These are phyloP conservation scores for Pseudorhombus dupliciocellatus DNA, from an alignment of 2,113 vertebrate genomes.

Conservation along the genomic window DNA sequence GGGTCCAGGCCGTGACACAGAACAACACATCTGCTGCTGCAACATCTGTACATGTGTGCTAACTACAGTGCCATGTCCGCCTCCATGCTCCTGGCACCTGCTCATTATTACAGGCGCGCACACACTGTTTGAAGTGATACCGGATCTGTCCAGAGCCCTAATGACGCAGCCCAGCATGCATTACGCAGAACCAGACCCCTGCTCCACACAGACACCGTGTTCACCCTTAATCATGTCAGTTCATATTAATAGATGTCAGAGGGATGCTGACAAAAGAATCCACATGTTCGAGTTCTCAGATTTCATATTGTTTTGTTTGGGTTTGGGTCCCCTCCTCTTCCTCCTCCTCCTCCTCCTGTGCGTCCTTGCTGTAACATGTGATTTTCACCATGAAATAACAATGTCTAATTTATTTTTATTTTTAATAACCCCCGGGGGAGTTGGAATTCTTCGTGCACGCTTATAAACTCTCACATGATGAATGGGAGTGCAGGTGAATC, in stretches of 20 bases:
- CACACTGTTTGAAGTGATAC: conserved; percentile 70
- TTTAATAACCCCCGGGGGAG: background rate
- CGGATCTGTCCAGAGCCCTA: conserved; percentile 64
- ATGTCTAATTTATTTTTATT: background rate
- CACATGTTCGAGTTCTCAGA: conserved; percentile 34
- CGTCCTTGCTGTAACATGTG: background rate
- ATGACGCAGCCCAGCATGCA: conserved; percentile 63
- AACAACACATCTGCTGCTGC: conserved; percentile 27
- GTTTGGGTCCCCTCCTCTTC: background rate
- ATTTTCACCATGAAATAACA: background rate
- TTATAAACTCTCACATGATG: conserved; percentile 12
- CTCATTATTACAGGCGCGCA: conserved; percentile 61
- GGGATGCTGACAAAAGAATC: conserved; percentile 23
- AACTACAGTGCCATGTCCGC: conserved; percentile 50
- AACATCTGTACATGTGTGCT: conserved; percentile 48
- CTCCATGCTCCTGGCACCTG: conserved; percentile 73
- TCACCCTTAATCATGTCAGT: conserved; percentile 3
- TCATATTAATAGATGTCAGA: conserved; percentile 10
- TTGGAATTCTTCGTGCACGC: conserved; percentile 1
- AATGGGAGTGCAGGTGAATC: conserved; percentile 49
- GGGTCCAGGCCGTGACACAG: too few species aligned
- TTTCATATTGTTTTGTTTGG: conserved; percentile 24
- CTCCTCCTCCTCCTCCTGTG: background rate
- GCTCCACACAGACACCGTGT: conserved; percentile 16
- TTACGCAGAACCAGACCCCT: conserved; percentile 47